Base-by-base conservation (phyloP, 1,140 invertebrate species). In the Muscidifurax raptorellus region DNA sequence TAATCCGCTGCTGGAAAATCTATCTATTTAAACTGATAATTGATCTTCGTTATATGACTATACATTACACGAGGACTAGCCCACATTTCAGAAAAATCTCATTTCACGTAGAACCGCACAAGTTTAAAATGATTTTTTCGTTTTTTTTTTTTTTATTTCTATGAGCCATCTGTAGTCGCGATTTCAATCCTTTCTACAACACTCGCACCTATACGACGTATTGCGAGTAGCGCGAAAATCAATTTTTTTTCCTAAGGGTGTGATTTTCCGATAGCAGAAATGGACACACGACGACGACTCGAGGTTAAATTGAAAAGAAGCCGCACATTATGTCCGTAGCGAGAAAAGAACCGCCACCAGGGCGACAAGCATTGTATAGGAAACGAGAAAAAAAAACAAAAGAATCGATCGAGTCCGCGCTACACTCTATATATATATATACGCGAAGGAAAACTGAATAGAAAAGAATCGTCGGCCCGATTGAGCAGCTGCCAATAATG, bases 271-370 rank as follows among this genome's bases (percentile, higher is more conserved):
- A n/a, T 15, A 9, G 75, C 27, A 27, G 13, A 12, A 69, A 32
- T 28, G 75, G 75, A 40, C 2, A 13, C 69, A 12, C 36, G 22
- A 74, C 22, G 18, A 13, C 72, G 1, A 27, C 15, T 22, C 32
- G 72, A 74, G 32, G 47, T 47, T 28, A 77, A 77, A 77, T 77
- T 77, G 47, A 77, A 77, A 77, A 77, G 75, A 77, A 77, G 75
- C 75, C 75, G 27, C 75, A 77, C 25, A 30, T 18, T 5, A 59
- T 7, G 5, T 59, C 18, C 22, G 18, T 3, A 7, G 52, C 18
- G 52, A 59, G 44, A 27, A 5, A 32, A 52, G n/a, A 76, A 13
- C 13, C 32, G 69, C 69, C 13, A 7, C 30, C 4, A 27, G 27
- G 6, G 22, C 6, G 66, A 69, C 13, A 69, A 22, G 28, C 5